Conservation (phyloP, 2,113 vertebrate species). For the Turdus rufiventris region DNA sequence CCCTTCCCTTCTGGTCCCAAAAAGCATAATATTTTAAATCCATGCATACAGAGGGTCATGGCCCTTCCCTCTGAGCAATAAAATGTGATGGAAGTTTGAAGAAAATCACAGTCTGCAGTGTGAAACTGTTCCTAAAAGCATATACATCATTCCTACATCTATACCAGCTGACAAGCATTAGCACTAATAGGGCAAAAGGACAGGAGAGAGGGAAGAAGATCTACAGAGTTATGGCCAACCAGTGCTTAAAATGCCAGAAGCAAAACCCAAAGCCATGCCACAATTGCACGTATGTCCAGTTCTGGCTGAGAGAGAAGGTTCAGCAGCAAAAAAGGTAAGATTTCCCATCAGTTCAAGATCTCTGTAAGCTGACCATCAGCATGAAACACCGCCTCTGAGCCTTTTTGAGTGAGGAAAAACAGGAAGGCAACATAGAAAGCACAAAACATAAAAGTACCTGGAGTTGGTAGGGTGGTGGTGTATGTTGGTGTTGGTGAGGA, state of each 20-base stretch:
- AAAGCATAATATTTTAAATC: not conserved
- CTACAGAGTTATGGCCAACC: not conserved
- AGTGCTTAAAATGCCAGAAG: not conserved
- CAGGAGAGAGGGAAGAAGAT: not conserved
- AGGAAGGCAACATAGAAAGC: not conserved
- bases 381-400: not conserved
- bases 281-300: not conserved
- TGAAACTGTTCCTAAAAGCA: not conserved
- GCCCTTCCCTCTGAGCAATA: not conserved
- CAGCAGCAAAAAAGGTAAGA: not conserved
- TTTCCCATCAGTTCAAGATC: not conserved
- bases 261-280: not conserved
- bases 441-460: not conserved
- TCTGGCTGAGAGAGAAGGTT: not conserved
- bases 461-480: not conserved
- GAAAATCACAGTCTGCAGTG: not conserved
- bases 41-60: fast-evolving
- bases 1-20: not conserved
- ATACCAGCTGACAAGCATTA: not conserved
- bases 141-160: not conserved
- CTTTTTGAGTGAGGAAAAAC: not conserved
- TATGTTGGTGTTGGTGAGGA: not conserved
- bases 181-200: not conserved
- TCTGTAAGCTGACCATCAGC: not conserved
- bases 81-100: not conserved